These are phyloP conservation scores for Axea sp. DNA, from an alignment of 2,888 invertebrate species.

Conservation along the genomic window DNA sequence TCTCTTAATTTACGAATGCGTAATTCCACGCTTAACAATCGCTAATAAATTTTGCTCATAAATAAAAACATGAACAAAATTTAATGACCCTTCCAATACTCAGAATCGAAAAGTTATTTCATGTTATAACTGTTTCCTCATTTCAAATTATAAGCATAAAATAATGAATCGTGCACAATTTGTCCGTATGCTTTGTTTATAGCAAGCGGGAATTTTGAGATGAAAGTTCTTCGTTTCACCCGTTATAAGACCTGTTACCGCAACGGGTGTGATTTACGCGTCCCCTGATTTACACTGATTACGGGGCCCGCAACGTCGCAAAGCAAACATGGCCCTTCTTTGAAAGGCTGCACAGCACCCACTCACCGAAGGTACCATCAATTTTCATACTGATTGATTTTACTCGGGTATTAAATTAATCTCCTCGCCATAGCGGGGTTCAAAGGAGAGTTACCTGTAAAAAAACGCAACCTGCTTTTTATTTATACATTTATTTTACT, in stretches of 20 bases:
- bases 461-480: constrained; percentile 29
- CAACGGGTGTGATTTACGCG: constrained; percentile 78
- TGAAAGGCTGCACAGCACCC: constrained; percentile 63
- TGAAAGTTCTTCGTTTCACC: constrained; percentile 64
- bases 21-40: constrained; percentile 32
- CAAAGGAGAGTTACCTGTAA: constrained; percentile 34
- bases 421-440: constrained; percentile 32
- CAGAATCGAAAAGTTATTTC: constrained; percentile 21
- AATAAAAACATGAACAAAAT: constrained; percentile 42
- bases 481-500: constrained; percentile 42
- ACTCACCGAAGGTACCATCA: constrained; percentile 70
- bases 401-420: constrained; percentile 75
- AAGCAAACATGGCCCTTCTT: constrained; percentile 74
- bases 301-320: constrained; percentile 76
- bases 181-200: constrained; percentile 31
- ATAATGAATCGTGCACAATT: constrained; percentile 44
- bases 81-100: constrained; percentile 32
- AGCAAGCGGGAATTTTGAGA: constrained; percentile 21
- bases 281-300: constrained; percentile 79
- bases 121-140: constrained; percentile 29
- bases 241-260: constrained; percentile 74
- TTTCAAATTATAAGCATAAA: constrained; percentile 36
- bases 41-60: constrained; percentile 41
- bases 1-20: constrained; percentile 43
- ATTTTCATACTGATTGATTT: constrained; percentile 78